phyloP scores from a whole-genome alignment of 1,140 invertebrate species.

The Polyergus mexicanus region DNA sequence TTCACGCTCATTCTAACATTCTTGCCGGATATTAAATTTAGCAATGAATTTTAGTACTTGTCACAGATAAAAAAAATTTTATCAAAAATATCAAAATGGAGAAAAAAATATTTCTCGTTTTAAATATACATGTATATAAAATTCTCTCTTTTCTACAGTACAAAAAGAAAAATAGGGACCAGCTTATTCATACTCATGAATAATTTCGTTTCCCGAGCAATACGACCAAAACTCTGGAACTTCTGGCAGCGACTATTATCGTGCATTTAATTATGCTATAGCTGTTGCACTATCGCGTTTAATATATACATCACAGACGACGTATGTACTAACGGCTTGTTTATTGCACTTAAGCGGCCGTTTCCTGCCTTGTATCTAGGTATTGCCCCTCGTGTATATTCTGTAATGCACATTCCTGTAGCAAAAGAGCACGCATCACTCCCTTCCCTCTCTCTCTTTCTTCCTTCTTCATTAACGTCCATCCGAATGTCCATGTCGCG shows the following conservation, averaged over 20 bases:
- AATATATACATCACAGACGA: slow-evolving; percentile 30
- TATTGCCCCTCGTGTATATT: slow-evolving; percentile 38
- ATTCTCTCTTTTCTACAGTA: too few relatives aligned
- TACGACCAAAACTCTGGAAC: not conserved
- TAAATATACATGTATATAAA: too few relatives aligned
- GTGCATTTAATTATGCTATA: slow-evolving; percentile 43
- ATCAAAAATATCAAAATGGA: not conserved
- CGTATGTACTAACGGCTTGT: slow-evolving; percentile 70
- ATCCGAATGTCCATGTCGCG: not conserved
- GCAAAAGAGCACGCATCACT: slow-evolving; percentile 9
- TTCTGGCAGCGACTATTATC: slow-evolving; percentile 14
- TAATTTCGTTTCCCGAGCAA: not conserved
- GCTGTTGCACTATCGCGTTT: slow-evolving; percentile 46
- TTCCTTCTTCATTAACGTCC: slow-evolving; percentile 2
- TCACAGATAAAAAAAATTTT: not conserved
- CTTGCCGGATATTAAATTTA: not conserved
- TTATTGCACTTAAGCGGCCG: slow-evolving; percentile 82
- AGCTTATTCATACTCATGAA: not conserved
- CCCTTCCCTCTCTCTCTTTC: not conserved
- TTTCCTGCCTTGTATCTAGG: slow-evolving; percentile 78
- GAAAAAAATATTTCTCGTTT: too few relatives aligned
- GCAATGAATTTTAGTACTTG: not conserved
- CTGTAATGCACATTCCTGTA: slow-evolving; percentile 40
- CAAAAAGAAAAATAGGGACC: not conserved
- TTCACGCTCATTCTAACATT: not conserved